These are phyloP conservation scores for Parotia lawesii DNA, from an alignment of 2,113 vertebrate genomes.

Conservation along the genomic window DNA sequence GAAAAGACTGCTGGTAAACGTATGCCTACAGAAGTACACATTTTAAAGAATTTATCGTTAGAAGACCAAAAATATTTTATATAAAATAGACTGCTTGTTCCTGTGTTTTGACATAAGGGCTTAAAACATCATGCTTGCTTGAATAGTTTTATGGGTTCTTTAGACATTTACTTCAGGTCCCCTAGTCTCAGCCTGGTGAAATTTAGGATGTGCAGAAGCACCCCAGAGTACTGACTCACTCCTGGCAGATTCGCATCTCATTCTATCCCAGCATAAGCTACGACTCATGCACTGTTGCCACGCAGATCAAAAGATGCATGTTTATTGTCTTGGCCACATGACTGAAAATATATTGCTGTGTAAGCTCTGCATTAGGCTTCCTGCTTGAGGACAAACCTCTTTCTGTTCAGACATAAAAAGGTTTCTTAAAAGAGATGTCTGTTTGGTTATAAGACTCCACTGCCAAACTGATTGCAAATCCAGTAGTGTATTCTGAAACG, in stretches of 20 bases:
- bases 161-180: slow-evolving; percentile 71
- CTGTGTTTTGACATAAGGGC: slow-evolving; percentile 69
- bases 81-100: slow-evolving; percentile 56
- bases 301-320: slow-evolving; percentile 70
- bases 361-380: slow-evolving; percentile 52
- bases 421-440: slow-evolving; percentile 54
- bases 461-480: slow-evolving; percentile 63
- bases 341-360: slow-evolving; percentile 58
- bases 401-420: slow-evolving; percentile 69
- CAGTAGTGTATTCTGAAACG: slow-evolving; percentile 43
- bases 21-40: slow-evolving; percentile 28
- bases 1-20: slow-evolving; percentile 15
- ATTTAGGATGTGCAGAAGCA: slow-evolving; percentile 69
- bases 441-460: slow-evolving; percentile 19
- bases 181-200: slow-evolving; percentile 61
- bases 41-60: slow-evolving; percentile 61
- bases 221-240: slow-evolving; percentile 55
- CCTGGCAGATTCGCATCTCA: slow-evolving; percentile 65
- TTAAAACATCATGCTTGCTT: slow-evolving; percentile 65
- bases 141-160: slow-evolving; percentile 67
- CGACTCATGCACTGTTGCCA: slow-evolving; percentile 14
- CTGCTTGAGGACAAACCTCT: slow-evolving; percentile 68
- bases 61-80: slow-evolving; percentile 41
- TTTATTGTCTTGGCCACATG: slow-evolving; percentile 73
- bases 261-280: slow-evolving; percentile 53